These are phyloP conservation scores for Paracyclopina nana DNA, from an alignment of 1,140 invertebrate genomes.

Conservation along the genomic window DNA sequence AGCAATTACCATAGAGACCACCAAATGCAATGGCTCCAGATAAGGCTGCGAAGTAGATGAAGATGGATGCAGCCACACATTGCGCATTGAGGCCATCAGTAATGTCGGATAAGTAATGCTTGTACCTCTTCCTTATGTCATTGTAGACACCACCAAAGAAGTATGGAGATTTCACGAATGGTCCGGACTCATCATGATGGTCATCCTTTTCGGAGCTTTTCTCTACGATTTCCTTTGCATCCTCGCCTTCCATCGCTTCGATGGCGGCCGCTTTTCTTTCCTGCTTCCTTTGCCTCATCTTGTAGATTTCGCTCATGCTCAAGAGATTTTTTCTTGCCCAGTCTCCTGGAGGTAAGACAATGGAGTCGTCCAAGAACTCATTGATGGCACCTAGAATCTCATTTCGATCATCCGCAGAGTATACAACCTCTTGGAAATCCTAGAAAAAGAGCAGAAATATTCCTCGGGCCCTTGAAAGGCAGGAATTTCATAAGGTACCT, in stretches of 20 bases:
- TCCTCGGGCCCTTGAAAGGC: background rate
- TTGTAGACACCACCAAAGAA: slow-evolving; percentile 69
- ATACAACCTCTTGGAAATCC: slow-evolving; percentile 75
- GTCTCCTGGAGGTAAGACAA: slow-evolving; percentile 85
- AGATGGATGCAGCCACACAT: slow-evolving; percentile 68
- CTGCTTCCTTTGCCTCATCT: slow-evolving; percentile 25
- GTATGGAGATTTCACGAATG: slow-evolving; percentile 45
- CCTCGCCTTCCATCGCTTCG: slow-evolving; percentile 18
- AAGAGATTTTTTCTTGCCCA: slow-evolving; percentile 80
- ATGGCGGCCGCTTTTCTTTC: slow-evolving; percentile 19
- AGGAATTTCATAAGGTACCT: slow-evolving; percentile 28
- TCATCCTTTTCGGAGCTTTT: too few relatives aligned
- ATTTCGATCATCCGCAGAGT: slow-evolving; percentile 60
- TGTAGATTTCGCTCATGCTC: slow-evolving; percentile 52
- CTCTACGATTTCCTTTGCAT: background rate
- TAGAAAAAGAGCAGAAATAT: slow-evolving; percentile 22
- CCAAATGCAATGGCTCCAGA: slow-evolving; percentile 90
- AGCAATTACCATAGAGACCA: slow-evolving; percentile 58
- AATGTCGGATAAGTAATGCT: slow-evolving; percentile 66
- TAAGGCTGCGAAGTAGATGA: slow-evolving; percentile 87
- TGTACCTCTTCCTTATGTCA: slow-evolving; percentile 64
- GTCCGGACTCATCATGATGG: too few relatives aligned
- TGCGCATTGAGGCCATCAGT: slow-evolving; percentile 65
- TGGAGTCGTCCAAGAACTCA: slow-evolving; percentile 67
- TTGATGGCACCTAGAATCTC: slow-evolving; percentile 79